Evolutionary conservation across 2,797 vertebrate genomes (phyloP), one percentile per base, ranked within the genome.

Genomic region (Muscicapa striata): DNA sequence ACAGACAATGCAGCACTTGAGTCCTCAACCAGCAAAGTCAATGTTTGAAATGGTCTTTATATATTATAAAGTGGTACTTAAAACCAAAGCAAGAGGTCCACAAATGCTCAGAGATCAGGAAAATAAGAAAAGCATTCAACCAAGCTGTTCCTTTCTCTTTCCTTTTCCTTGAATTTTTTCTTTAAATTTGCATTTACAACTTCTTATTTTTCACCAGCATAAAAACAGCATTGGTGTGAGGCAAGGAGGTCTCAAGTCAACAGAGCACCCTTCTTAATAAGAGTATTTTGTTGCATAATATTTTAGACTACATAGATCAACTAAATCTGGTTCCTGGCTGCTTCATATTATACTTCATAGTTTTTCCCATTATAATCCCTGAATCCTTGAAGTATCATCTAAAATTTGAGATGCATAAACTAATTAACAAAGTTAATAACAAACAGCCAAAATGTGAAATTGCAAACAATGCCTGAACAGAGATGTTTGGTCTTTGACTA

Each of bases 51-150:
- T 49, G 40, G 30, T 74, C 90, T 78, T 93, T 87, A 69, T 59
- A 90, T 34, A 23, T 45, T 87, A 20, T 72, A 95, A 94, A 85
- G 34, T 63, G 51, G 45, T 66, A 46, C 36, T 85, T 82, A 94
- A 90, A 92, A 95, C 76, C 72, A 92, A 93, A 95, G 83, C 49
- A 92, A 59, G 79, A 91, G 6, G 29, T 57, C 43, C 76, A 93
- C 59, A 96, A 93, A 84, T 63, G 34, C 20, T 72, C 38, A 57
- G 48, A 34, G 83, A 87, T 83, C 96, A 96, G 13, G 15, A 83
- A 93, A 83, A 89, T 91, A 61, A 93, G 46, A 36, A 94, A 91
- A 90, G 29, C 78, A 93, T 23, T 90, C 20, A 63, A 38, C 64
- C 32, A 91, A 67, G 40, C 22, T 77, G 29, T 69, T 72, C 29